A percentile compares a stretch with the other conserved stretches of the same genome.
Conservation (phyloP, 2,797 vertebrate species). For the Poecilia velifera region DNA sequence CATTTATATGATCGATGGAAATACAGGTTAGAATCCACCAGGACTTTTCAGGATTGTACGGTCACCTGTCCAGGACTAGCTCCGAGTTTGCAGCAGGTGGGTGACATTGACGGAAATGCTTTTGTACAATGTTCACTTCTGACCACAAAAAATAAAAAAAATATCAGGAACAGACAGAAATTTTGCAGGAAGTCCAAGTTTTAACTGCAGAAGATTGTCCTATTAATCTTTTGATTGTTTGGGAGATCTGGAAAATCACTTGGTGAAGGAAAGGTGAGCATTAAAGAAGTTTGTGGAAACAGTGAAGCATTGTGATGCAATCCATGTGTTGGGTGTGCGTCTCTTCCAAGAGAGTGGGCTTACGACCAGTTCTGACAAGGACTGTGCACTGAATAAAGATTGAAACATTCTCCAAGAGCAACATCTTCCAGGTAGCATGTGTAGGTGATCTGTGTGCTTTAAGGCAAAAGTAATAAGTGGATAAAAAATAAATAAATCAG, state of each 20-base stretch:
- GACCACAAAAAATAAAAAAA: neutral
- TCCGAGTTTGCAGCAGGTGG: neutral
- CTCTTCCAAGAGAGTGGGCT: neutral
- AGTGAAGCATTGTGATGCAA: neutral
- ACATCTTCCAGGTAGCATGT: neutral
- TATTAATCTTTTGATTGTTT: neutral
- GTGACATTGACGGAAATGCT: neutral
- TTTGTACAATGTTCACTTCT: neutral
- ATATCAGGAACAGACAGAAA: neutral
- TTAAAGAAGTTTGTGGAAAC: neutral
- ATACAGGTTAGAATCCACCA: neutral
- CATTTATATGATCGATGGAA: too few relatives aligned
- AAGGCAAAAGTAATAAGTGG: neutral
- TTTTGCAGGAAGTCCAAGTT: neutral
- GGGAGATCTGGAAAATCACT: neutral
- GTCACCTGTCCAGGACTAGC: neutral
- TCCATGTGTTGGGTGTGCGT: neutral
- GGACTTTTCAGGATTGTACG: neutral
- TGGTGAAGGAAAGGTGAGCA: neutral
- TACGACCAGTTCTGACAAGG: neutral
- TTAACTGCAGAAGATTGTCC: neutral
- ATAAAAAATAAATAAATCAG: neutral
- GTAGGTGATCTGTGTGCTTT: neutral
- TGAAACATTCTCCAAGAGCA: neutral
- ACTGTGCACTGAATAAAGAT: neutral